Conservation (phyloP, 2,888 invertebrate species). For the Eueremaeus valkanovi region DNA sequence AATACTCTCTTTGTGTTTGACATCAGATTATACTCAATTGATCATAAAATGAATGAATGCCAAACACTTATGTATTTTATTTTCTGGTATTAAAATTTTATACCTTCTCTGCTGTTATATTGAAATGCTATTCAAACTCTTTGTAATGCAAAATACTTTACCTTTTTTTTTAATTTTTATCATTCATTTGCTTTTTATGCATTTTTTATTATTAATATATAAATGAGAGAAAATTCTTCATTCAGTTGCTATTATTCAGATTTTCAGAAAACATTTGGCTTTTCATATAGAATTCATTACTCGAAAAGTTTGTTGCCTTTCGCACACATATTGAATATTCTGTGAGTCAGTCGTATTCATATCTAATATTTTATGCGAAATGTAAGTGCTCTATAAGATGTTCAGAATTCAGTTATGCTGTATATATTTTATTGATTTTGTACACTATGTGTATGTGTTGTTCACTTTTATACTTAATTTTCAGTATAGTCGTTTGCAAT, state of each 20-base stretch:
- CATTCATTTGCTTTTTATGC: not conserved
- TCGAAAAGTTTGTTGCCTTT: slow-evolving; percentile 2
- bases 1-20: not conserved
- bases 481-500: too few relatives aligned
- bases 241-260: not conserved
- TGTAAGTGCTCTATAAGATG: too few relatives aligned
- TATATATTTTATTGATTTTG: not conserved
- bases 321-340: too few relatives aligned
- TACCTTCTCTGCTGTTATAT: not conserved
- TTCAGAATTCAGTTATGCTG: too few relatives aligned
- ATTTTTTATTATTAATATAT: not conserved
- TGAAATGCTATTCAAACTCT: not conserved
- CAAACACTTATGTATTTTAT: not conserved
- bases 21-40: slow-evolving; percentile 8
- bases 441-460: not conserved
- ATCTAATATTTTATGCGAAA: too few relatives aligned
- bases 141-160: not conserved
- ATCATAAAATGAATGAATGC: not conserved
- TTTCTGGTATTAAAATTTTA: not conserved
- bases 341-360: too few relatives aligned
- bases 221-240: not conserved
- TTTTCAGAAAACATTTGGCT: not conserved
- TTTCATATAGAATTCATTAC: not conserved
- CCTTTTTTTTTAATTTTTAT: not conserved
- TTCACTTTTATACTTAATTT: not conserved